A percentile compares a stretch with the other conserved stretches of the same genome.
These are phyloP conservation scores for Gobio gobio DNA, from an alignment of 2,113 vertebrate species.

Conservation along the genomic window DNA sequence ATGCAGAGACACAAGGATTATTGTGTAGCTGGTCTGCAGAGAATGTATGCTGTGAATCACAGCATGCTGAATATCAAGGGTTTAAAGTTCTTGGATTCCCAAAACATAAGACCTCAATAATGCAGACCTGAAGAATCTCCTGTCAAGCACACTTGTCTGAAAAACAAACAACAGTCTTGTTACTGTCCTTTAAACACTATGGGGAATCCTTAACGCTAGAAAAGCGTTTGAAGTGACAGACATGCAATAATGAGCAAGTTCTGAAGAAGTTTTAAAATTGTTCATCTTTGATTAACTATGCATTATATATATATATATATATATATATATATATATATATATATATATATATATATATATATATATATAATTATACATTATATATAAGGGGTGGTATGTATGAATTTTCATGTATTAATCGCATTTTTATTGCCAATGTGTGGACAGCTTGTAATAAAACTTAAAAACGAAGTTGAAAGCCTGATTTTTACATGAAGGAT, in stretches of 20 bases:
- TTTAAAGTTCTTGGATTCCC: slow-evolving; percentile 22
- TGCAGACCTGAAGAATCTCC: neutral
- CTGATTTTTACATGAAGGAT: no score
- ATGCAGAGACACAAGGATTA: slow-evolving; percentile 23
- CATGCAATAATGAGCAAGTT: neutral
- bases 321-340: no score
- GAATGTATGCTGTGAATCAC: slow-evolving; percentile 2
- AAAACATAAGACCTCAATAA: slow-evolving; percentile 24
- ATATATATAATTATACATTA: no score
- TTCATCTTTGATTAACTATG: no score
- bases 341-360: no score
- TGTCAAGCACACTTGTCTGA: neutral
- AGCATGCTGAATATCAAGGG: slow-evolving; percentile 22
- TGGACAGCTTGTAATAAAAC: no score
- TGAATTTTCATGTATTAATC: no score
- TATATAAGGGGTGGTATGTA: no score
- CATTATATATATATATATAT: no score
- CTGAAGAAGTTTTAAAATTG: no score
- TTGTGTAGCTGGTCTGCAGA: slow-evolving; percentile 18
- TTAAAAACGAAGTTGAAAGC: no score
- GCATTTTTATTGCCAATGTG: no score
- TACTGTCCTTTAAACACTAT: neutral
- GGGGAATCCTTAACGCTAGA: neutral
- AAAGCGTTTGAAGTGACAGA: neutral
- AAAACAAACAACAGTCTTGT: neutral